phyloP scores from a whole-genome alignment of 2,797 vertebrate species.

The Mastacembelus armatus region DNA sequence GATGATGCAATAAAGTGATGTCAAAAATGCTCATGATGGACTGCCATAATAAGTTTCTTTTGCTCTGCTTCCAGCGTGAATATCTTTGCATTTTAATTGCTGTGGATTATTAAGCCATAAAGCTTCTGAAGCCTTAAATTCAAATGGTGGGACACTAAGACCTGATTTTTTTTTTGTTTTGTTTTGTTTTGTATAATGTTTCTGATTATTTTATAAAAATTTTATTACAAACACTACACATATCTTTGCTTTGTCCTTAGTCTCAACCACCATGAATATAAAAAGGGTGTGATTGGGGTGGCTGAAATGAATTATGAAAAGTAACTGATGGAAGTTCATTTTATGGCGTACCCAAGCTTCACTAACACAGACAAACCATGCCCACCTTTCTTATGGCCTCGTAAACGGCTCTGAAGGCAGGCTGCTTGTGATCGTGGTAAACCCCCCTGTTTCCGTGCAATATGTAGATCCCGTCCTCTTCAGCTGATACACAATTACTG shows the following conservation, averaged over 20 bases:
- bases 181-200: slow-evolving; percentile 15
- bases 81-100: neutral
- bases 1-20: neutral
- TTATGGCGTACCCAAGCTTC: neutral
- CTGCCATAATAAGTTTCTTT: neutral
- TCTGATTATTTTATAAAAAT: slow-evolving; percentile 18
- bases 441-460: slow-evolving; percentile 96
- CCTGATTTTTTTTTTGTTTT: neutral
- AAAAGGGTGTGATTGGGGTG: neutral
- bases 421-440: slow-evolving; percentile 93
- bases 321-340: neutral
- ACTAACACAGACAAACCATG: neutral
- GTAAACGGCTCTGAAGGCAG: slow-evolving; percentile 92
- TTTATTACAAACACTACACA: neutral
- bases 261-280: too few species aligned
- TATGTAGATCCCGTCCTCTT: slow-evolving; percentile 86
- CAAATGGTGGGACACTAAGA: neutral
- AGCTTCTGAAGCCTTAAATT: neutral
- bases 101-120: neutral
- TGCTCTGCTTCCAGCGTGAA: neutral
- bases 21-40: neutral
- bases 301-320: slow-evolving; percentile 1
- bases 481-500: slow-evolving; percentile 92
- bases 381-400: slow-evolving; percentile 89
- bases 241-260: too few species aligned